Base-by-base conservation (phyloP, 2,113 vertebrate genomes). In the Corythornis vintsioides region DNA sequence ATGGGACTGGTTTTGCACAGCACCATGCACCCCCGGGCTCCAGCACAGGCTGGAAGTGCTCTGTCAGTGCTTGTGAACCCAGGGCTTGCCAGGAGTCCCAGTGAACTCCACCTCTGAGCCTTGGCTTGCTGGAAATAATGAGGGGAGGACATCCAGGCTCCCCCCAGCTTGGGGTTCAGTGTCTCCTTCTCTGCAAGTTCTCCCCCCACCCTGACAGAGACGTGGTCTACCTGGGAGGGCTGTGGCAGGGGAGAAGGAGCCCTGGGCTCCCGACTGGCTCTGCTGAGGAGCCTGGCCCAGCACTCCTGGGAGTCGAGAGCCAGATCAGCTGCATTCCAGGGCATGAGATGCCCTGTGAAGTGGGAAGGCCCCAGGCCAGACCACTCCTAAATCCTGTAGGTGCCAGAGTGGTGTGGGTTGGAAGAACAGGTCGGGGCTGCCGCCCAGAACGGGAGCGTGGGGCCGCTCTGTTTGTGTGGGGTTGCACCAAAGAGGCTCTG, bases 281-380 rank as follows among this genome's bases (percentile, higher is more conserved):
- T 13, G 1, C 6, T 1, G 56, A 83, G 61, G 65, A 93, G 84
- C 84, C 83, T 75, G 85, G 40, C 43, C 83, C 79, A 20, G 87
- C 53, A 3, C 90, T 66, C 9, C 9, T 35, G 73, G 80, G 88
- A 89, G 81, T 38, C 3, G 4, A 60, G 79, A 95, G 92, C 94
- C 94, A 95, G 94, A 81, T 85, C 28, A 90, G 90, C 94, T 31
- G 64, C 95, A 96, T 96, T 95, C 95, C 95, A 86, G 88, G 92
- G 92, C 75, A 92, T 61, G 12, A n/a, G 82, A 43, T 92, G 94
- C 93, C 92, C 93, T 70, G 71, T 29, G 95, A 92, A 88, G 75
- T 83, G 95, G 93, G 94, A 94, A 95, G 67, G 95, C 92, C 94
- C 25, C 79, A 5, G 94, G 95, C 95, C 78, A 67, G 93, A 71